phyloP scores from a whole-genome alignment of 2,797 vertebrate species.

The Acanthornis magna region DNA sequence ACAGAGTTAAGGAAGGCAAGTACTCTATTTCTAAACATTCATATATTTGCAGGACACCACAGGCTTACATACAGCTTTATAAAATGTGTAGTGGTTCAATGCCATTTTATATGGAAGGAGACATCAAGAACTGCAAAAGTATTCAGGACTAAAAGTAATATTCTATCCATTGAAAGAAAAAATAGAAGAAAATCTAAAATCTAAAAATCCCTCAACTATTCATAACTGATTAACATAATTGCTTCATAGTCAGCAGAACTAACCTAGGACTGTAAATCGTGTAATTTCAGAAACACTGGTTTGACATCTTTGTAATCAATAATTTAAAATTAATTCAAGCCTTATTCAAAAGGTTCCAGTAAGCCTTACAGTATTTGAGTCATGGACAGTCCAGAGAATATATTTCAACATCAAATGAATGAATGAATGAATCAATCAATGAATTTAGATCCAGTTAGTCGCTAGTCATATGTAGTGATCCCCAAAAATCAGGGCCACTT shows the following conservation, averaged over 20 bases:
- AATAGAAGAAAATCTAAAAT: background rate
- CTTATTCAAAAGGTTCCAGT: background rate
- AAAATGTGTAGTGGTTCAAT: background rate
- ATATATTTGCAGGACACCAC: background rate
- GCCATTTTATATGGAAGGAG: background rate
- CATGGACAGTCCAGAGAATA: background rate
- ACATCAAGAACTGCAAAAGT: background rate
- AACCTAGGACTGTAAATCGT: background rate
- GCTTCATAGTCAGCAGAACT: background rate
- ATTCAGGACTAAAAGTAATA: background rate
- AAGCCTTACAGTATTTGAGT: background rate
- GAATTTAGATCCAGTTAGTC: background rate
- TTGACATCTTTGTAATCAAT: background rate
- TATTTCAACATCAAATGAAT: background rate
- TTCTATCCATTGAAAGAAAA: background rate
- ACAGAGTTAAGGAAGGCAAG: background rate
- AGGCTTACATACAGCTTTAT: background rate
- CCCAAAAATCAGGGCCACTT: background rate
- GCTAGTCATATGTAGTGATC: background rate
- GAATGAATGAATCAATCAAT: background rate
- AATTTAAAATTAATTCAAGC: background rate
- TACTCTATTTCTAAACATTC: background rate
- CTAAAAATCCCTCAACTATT: background rate
- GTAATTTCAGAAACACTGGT: background rate
- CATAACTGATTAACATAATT: background rate